A percentile compares a stretch with the other conserved stretches of the same genome.
Evolutionary conservation across 2,888 invertebrate species (phyloP).

Genomic region (Trachelus troglodyta): DNA sequence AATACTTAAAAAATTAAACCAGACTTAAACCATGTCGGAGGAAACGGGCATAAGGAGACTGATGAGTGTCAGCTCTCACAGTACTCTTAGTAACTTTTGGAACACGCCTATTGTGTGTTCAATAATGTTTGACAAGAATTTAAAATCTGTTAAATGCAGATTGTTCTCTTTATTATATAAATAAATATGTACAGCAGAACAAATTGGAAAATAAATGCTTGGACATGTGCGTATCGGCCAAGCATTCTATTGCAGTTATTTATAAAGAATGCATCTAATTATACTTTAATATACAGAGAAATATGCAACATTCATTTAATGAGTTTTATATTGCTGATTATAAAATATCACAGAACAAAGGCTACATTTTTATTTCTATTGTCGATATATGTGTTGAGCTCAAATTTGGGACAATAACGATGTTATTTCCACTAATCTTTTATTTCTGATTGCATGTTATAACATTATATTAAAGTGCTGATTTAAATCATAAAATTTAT

Average conservation of each 20-base stretch:
- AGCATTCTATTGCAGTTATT: not conserved
- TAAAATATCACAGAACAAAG: not conserved
- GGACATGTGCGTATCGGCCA: not conserved
- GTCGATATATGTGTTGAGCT: not conserved
- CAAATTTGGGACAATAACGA: not conserved
- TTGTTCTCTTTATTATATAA: too few species aligned
- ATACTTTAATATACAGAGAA: too few species aligned
- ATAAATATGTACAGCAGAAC: not conserved
- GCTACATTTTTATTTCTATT: not conserved
- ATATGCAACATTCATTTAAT: too few species aligned
- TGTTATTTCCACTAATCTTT: not conserved
- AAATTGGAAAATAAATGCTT: not conserved
- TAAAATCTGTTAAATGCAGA: not conserved
- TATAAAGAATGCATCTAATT: not conserved
- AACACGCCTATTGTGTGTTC: not conserved
- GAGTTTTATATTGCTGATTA: not conserved
- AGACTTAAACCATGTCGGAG: too few species aligned
- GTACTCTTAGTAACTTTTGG: too few species aligned
- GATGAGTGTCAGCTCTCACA: too few species aligned
- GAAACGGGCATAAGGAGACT: too few species aligned
- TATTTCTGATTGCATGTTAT: not conserved
- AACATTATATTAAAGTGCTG: conserved; percentile 17
- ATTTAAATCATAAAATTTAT: not conserved
- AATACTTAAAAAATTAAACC: too few species aligned
- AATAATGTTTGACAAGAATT: not conserved